Percentiles rank a stretch among this genome's conserved stretches.
These are phyloP conservation scores for Triplophysa rosa DNA, from an alignment of 2,113 vertebrate species.

Conservation along the genomic window DNA sequence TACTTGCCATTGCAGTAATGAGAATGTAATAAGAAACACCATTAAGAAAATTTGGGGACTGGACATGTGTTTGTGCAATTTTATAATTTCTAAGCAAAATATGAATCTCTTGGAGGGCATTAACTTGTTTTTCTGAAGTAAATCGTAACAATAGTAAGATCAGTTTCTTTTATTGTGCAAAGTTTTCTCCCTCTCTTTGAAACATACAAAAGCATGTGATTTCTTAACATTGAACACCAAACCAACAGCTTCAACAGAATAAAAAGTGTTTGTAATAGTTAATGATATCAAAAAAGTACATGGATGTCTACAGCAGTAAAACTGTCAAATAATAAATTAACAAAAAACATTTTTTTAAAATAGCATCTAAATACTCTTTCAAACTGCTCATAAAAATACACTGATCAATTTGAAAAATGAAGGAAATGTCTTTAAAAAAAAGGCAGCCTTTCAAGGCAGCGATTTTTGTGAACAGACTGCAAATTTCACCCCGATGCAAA, in stretches of 20 bases:
- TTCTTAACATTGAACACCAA: conserved; percentile 65
- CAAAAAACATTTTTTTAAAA: conserved; percentile 56
- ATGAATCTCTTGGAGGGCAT: background rate
- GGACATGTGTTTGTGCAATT: no score
- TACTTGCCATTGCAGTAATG: no score
- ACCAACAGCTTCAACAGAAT: conserved; percentile 48
- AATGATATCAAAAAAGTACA: conserved; percentile 58
- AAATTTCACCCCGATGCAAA: background rate
- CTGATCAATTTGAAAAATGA: conserved; percentile 41
- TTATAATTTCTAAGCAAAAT: background rate
- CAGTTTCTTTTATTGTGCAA: conserved; percentile 76
- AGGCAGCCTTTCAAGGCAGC: conserved; percentile 37
- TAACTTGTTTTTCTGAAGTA: background rate
- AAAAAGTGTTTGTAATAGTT: conserved; percentile 55
- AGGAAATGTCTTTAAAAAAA: conserved; percentile 59
- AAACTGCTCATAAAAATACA: conserved; percentile 45
- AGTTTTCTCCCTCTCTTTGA: conserved; percentile 63
- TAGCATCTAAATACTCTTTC: conserved; percentile 42
- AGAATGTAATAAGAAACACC: no score
- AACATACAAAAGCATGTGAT: conserved; percentile 69
- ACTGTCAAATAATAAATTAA: conserved; percentile 63
- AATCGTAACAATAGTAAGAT: conserved; percentile 49
- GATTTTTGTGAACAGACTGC: conserved; percentile 9
- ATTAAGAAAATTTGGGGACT: no score
- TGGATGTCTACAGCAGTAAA: conserved; percentile 52